Conservation (phyloP, 2,113 vertebrate genomes). For the Macrotus californicus region DNA sequence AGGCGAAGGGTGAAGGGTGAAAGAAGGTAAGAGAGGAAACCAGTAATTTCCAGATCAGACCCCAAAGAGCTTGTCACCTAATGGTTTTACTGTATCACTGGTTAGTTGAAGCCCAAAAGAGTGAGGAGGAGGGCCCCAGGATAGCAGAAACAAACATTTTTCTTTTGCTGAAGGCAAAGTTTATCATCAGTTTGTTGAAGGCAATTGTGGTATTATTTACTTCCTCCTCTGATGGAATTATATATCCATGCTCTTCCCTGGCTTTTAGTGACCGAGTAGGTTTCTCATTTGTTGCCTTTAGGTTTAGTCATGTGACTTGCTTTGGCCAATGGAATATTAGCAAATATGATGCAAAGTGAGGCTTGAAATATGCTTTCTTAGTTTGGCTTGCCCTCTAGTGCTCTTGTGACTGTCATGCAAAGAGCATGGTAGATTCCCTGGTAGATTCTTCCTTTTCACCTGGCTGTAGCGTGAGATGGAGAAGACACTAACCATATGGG, state of each 20-base stretch:
- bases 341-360: not conserved
- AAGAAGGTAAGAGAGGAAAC: not conserved
- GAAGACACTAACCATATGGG: not conserved
- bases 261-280: not conserved
- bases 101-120: not conserved
- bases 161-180: not conserved
- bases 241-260: not conserved
- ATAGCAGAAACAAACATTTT: not conserved
- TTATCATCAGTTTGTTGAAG: not conserved
- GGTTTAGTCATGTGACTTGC: not conserved
- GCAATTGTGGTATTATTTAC: not conserved
- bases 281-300: not conserved
- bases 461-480: not conserved
- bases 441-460: not conserved
- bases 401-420: not conserved
- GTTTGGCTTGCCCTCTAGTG: not conserved
- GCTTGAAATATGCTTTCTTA: not conserved
- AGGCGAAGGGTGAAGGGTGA: not conserved
- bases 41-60: not conserved
- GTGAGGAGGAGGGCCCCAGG: not conserved
- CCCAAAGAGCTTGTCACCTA: not conserved
- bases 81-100: not conserved
- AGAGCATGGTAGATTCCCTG: not conserved
- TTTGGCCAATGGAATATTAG: not conserved
- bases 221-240: not conserved